Conservation (phyloP, 2,888 invertebrate species). For the Eurytoma californica region DNA sequence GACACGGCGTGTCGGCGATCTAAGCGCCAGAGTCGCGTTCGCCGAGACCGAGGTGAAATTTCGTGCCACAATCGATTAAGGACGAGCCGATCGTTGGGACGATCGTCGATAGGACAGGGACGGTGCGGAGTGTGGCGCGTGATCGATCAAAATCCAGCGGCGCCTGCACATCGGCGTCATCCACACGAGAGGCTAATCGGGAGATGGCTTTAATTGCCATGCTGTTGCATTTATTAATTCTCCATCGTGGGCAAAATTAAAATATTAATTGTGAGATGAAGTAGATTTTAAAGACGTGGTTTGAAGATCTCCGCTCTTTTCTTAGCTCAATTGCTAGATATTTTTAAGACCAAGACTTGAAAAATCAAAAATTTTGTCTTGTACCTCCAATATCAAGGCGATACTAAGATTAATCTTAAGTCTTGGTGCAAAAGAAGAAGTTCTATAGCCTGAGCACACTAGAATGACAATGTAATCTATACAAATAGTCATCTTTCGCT, state of each 20-base stretch:
- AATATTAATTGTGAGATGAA: conserved; percentile 70
- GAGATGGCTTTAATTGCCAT: conserved; percentile 62
- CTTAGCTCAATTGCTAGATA: too few species aligned
- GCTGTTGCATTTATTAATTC: conserved; percentile 71
- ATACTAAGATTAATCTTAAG: too few species aligned
- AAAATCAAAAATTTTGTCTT: too few species aligned
- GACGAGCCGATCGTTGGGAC: conserved; percentile 21
- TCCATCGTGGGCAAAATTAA: conserved; percentile 70
- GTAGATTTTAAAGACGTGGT: background rate
- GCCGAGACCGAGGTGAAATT: conserved; percentile 24
- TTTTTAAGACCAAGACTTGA: too few species aligned
- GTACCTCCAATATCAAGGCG: too few species aligned
- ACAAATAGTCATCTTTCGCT: too few species aligned
- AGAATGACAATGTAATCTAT: too few species aligned
- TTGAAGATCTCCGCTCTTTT: too few species aligned
- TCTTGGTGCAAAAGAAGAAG: too few species aligned
- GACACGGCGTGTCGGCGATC: conserved; percentile 32
- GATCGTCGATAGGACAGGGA: conserved; percentile 18
- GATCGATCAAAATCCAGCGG: conserved; percentile 63
- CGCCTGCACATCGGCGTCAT: conserved; percentile 44
- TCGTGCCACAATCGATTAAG: conserved; percentile 51
- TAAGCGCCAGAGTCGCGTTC: background rate
- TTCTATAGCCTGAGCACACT: too few species aligned
- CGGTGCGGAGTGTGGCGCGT: conserved; percentile 53
- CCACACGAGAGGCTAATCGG: conserved; percentile 17